These are phyloP conservation scores for Mythimna ferrago DNA, from an alignment of 2,888 invertebrate genomes.

Conservation along the genomic window DNA sequence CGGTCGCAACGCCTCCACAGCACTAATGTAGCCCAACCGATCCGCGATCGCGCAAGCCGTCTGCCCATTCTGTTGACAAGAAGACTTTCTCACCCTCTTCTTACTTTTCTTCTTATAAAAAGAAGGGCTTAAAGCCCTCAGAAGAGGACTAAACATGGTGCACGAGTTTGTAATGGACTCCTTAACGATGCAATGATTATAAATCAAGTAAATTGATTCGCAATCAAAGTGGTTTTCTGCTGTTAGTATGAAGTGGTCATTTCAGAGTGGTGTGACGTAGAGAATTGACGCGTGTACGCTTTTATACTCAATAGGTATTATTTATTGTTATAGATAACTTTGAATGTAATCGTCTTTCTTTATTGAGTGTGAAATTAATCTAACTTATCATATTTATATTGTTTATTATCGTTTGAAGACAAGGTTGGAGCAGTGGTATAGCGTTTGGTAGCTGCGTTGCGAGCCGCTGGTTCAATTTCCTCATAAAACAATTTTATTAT, in stretches of 20 bases:
- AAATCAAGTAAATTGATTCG: constrained; percentile 50
- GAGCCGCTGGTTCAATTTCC: no score
- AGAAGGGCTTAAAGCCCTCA: constrained; percentile 16
- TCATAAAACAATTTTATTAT: no score
- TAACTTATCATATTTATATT: no score
- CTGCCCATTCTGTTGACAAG: constrained; percentile 95
- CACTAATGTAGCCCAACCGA: constrained; percentile 99
- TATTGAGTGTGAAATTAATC: constrained; percentile 9
- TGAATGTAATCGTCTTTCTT: background rate
- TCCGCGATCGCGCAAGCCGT: constrained; percentile 99
- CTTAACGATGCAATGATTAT: constrained; percentile 30
- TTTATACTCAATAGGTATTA: constrained; percentile 8
- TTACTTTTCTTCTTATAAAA: constrained; percentile 8
- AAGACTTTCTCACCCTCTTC: constrained; percentile 1
- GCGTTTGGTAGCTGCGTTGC: no score
- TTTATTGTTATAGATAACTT: constrained; percentile 38
- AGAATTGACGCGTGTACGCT: constrained; percentile 5
- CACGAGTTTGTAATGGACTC: background rate
- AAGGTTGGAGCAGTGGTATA: no score
- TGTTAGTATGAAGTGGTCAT: constrained; percentile 9
- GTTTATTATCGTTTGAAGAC: no score
- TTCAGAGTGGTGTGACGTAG: constrained; percentile 36
- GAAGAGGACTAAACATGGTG: constrained; percentile 34
- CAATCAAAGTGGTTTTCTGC: constrained; percentile 24
- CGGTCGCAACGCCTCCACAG: constrained; percentile 98